Conservation (phyloP, 2,113 vertebrate species). For the Dunckerocampus dactyliophorus region DNA sequence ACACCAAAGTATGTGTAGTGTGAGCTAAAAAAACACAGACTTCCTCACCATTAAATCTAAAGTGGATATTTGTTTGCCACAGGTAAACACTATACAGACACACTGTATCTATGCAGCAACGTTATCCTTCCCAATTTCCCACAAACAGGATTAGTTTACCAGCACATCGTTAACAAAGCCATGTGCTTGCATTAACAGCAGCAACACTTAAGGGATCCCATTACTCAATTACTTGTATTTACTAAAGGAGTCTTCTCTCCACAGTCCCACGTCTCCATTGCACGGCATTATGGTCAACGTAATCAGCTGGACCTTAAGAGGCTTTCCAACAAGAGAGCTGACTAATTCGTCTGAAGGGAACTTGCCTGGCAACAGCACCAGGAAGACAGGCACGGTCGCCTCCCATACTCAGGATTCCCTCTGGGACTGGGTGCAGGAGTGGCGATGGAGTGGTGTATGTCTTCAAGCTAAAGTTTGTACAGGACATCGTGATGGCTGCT, state of each 20-base stretch:
- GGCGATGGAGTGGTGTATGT: conserved; percentile 19
- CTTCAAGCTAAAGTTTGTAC: conserved; percentile 43
- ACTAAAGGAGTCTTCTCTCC: conserved; percentile 17
- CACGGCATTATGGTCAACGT: conserved; percentile 39
- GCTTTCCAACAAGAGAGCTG: conserved; percentile 63
- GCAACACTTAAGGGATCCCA: conserved; percentile 33
- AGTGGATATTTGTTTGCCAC: neutral
- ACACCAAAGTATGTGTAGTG: too few relatives aligned
- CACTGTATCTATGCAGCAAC: neutral
- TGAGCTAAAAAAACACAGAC: too few relatives aligned
- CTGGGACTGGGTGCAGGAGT: conserved; percentile 35
- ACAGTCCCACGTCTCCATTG: conserved; percentile 12
- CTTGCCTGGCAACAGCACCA: conserved; percentile 67
- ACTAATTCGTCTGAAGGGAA: conserved; percentile 58
- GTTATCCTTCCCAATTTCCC: conserved; percentile 12
- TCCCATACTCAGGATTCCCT: conserved; percentile 42
- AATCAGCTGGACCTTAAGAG: conserved; percentile 58
- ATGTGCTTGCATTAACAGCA: conserved; percentile 16
- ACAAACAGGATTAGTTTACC: conserved; percentile 22
- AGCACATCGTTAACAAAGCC: conserved; percentile 31
- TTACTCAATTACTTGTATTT: conserved; percentile 36
- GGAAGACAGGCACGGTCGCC: conserved; percentile 27
- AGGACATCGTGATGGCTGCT: conserved; percentile 33
- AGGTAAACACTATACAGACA: neutral
- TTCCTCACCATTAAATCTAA: too few relatives aligned